These are phyloP conservation scores for Neodiprion pinetum DNA, from an alignment of 1,140 invertebrate species.

Conservation along the genomic window DNA sequence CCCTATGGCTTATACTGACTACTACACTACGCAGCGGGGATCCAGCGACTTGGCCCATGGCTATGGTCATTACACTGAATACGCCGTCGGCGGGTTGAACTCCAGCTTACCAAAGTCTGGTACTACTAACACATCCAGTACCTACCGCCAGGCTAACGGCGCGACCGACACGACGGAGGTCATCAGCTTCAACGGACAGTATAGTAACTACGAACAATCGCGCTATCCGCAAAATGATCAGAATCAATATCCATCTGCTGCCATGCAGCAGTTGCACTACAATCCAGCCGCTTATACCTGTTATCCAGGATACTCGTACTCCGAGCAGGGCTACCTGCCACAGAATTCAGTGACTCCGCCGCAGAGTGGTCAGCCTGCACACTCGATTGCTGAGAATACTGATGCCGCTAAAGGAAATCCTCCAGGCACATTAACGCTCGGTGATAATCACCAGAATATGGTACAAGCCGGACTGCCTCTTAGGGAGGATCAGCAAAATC, in stretches of 20 bases:
- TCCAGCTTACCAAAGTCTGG: conserved; percentile 29
- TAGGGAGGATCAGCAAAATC: too few species aligned
- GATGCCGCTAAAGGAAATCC: too few species aligned
- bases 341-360: background rate
- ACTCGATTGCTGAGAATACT: too few species aligned
- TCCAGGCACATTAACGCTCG: too few species aligned
- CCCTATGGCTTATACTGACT: conserved; percentile 22
- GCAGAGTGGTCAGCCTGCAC: too few species aligned
- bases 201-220: conserved; percentile 6
- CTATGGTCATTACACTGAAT: conserved; percentile 12
- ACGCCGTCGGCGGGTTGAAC: conserved; percentile 18
- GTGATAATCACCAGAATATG: too few species aligned
- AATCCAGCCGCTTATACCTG: background rate
- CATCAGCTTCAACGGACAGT: conserved; percentile 18
- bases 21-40: conserved; percentile 27
- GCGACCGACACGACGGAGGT: conserved; percentile 24
- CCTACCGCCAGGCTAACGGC: conserved; percentile 33
- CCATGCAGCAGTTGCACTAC: background rate
- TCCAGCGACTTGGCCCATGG: conserved; percentile 15
- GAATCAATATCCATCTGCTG: background rate
- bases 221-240: background rate
- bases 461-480: too few species aligned
- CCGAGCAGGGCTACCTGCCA: background rate
- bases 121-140: conserved; percentile 32
- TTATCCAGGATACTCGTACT: background rate